Conservation (phyloP, 2,797 vertebrate genomes). For the Nannoperca obscura region DNA sequence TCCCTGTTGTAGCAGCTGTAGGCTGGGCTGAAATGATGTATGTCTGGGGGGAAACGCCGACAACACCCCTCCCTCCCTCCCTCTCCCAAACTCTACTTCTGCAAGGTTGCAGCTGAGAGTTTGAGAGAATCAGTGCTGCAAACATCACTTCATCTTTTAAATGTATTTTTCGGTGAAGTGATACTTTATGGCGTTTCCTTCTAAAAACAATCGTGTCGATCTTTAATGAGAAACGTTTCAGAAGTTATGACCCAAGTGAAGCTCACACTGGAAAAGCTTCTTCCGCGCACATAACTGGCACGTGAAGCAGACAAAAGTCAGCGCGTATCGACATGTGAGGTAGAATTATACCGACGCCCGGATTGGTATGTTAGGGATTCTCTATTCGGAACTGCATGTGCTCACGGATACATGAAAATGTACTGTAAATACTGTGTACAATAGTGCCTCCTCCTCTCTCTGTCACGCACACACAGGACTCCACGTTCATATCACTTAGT, state of each 20-base stretch:
- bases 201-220: background rate
- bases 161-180: background rate
- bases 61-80: slow-evolving; percentile 49
- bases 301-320: background rate
- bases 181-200: background rate
- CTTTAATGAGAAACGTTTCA: background rate
- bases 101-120: slow-evolving; percentile 72
- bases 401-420: background rate
- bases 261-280: background rate
- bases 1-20: slow-evolving; percentile 68
- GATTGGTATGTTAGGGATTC: too few relatives aligned
- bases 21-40: slow-evolving; percentile 68
- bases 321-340: background rate
- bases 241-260: background rate
- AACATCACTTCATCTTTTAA: background rate
- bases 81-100: slow-evolving; percentile 54
- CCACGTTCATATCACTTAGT: background rate
- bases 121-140: slow-evolving; percentile 28
- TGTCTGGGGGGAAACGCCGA: slow-evolving; percentile 65
- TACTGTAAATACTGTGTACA: background rate
- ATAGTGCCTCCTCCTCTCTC: background rate
- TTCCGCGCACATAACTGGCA: background rate
- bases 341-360: background rate
- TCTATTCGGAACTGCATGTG: background rate
- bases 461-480: background rate